Percentiles rank a stretch among this genome's conserved stretches.
phyloP scores from a whole-genome alignment of 2,113 vertebrate genomes.

The Lagopus leucura region DNA sequence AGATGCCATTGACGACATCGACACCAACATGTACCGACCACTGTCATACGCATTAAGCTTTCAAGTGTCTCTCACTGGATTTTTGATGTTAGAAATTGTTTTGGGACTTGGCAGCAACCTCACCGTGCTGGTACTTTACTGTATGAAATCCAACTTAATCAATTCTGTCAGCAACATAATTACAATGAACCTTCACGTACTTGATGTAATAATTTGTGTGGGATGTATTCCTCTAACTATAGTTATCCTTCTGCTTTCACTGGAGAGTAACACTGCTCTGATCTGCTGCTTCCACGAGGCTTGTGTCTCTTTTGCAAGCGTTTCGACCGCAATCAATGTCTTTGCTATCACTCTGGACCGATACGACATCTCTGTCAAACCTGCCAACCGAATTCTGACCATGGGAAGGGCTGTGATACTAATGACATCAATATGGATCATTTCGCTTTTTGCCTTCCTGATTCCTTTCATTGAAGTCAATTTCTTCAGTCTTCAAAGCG shows the following conservation, averaged over 20 bases:
- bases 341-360: slow-evolving; percentile 97
- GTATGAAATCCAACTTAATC: slow-evolving; percentile 99
- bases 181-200: slow-evolving; percentile 97
- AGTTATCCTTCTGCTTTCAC: slow-evolving; percentile 92
- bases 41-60: slow-evolving; percentile 93
- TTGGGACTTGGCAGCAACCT: slow-evolving; percentile 98
- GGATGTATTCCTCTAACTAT: slow-evolving; percentile 97
- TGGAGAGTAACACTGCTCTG: slow-evolving; percentile 91
- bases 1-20: slow-evolving; percentile 90
- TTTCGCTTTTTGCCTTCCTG: slow-evolving; percentile 94
- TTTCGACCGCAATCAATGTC: slow-evolving; percentile 96
- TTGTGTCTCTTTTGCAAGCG: slow-evolving; percentile 96
- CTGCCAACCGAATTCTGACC: slow-evolving; percentile 95
- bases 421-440: slow-evolving; percentile 93
- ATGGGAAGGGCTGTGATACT: slow-evolving; percentile 93
- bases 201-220: slow-evolving; percentile 96
- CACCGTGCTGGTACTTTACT: slow-evolving; percentile 97
- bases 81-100: slow-evolving; percentile 97
- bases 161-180: slow-evolving; percentile 99
- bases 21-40: slow-evolving; percentile 88
- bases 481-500: slow-evolving; percentile 87
- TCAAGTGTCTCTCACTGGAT: slow-evolving; percentile 95
- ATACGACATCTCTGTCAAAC: slow-evolving; percentile 98
- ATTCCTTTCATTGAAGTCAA: slow-evolving; percentile 98
- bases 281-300: slow-evolving; percentile 99